Percentiles rank a stretch among this genome's conserved stretches.
Conservation (phyloP, 1,140 invertebrate genomes). For the Thereuonema tuberculata region DNA sequence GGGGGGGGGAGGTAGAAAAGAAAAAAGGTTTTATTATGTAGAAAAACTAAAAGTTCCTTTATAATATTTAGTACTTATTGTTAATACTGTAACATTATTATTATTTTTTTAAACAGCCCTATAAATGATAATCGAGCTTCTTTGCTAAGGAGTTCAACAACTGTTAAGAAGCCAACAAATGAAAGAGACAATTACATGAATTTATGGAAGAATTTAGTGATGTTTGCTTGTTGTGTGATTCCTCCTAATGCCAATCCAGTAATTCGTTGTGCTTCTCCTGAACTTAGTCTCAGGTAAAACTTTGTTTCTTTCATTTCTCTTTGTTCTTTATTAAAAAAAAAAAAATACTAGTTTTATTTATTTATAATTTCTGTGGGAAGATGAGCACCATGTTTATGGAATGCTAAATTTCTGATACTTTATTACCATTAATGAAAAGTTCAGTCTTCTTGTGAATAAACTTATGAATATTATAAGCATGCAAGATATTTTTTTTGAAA, state of each 20-base stretch:
- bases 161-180: conserved; percentile 67
- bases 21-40: conserved; percentile 9
- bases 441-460: too few species aligned
- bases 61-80: conserved; percentile 6
- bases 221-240: conserved; percentile 85
- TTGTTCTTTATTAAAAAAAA: background rate
- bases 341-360: background rate
- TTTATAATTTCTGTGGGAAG: too few species aligned
- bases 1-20: too few species aligned
- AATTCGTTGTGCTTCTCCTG: conserved; percentile 77
- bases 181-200: conserved; percentile 84
- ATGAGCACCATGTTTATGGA: too few species aligned
- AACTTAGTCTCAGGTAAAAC: conserved; percentile 69
- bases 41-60: too few species aligned
- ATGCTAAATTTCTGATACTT: too few species aligned
- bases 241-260: conserved; percentile 61
- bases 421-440: too few species aligned
- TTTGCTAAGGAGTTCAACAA: conserved; percentile 55
- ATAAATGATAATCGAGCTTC: conserved; percentile 93
- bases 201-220: conserved; percentile 91
- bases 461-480: too few species aligned
- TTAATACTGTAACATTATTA: conserved; percentile 30
- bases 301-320: conserved; percentile 1
- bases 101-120: conserved; percentile 43
- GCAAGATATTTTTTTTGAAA: too few species aligned